Evolutionary conservation across 2,797 vertebrate species (phyloP).

Genomic region (Toxotes lorentzi): DNA sequence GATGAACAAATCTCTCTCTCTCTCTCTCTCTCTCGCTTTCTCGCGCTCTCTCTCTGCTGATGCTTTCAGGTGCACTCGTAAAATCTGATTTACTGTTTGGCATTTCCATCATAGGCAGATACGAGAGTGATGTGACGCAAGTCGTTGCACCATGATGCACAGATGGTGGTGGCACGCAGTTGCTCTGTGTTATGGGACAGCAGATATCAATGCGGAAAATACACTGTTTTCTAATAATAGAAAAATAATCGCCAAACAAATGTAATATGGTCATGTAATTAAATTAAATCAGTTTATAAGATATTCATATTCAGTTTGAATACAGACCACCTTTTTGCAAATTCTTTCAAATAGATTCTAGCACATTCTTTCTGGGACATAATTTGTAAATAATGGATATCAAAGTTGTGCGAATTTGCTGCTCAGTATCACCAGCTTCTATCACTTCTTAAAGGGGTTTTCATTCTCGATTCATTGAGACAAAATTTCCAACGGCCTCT

Average conservation of each 20-base stretch:
- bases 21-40: conserved; percentile 14
- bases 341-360: no score
- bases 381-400: no score
- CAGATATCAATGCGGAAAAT: conserved; percentile 5
- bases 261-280: neutral
- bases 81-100: conserved; percentile 26
- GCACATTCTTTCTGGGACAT: no score
- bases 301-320: no score
- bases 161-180: conserved; percentile 50
- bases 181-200: neutral
- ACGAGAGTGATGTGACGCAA: conserved; percentile 39
- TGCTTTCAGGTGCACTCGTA: conserved; percentile 66
- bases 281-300: no score
- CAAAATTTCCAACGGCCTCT: conserved; percentile 35
- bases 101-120: neutral
- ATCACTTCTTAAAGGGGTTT: no score
- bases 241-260: neutral
- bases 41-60: conserved; percentile 31
- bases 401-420: neutral
- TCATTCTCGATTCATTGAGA: neutral
- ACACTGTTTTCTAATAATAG: neutral
- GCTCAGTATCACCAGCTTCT: neutral
- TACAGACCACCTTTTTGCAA: no score
- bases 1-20: conserved; percentile 64
- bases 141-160: conserved; percentile 28